Base-by-base conservation (phyloP, 2,888 invertebrate genomes). In the Acanthoscelides obtectus region DNA sequence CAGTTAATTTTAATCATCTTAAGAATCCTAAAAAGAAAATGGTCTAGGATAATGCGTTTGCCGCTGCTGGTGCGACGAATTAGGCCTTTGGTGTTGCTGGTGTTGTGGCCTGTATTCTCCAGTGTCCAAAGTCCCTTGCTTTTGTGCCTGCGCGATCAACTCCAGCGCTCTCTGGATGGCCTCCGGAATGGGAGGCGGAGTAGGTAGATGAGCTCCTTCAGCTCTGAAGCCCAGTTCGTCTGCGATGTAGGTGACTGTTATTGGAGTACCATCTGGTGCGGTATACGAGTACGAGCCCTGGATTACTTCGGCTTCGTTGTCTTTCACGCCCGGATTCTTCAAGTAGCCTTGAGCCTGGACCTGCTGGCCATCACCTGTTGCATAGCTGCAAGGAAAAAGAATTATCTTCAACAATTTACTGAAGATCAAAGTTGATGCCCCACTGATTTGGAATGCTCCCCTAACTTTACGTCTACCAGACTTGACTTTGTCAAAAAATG, bases 221-320 rank as follows among this genome's bases (percentile, higher is more conserved):
- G 93, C 92, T 80, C 91, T 69, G 85, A 93, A 94, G 72, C 93
- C 94, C 81, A 92, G 92, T 85, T 93, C 93, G 83, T 94, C 93
- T 21, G 93, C 93, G 20, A 92, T 87, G 79, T 93, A 93, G 64
- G 87, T 90, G 69, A 89, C 87, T 69, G 88, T 87, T 74, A 89
- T 89, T 63, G 87, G 84, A 17, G 88, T 84, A 71, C 91, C 91
- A 78, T 94, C 93, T 0, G 93, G 93, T 0, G 93, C 89, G 4
- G 92, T 89, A 81, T 94, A 94, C 0, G 93, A 89, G 81, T 90
- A 93, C 65, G 91, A 91, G 66, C 94, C 94, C 82, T 93, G 91
- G 1, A 93, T 92, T 0, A 92, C 92, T 90, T 93, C 89, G 20
- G 91, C 90, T 79, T 91, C 90, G 1, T 90, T 89, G 70, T 89